These are phyloP conservation scores for Lepetodrilus schrolli DNA, from an alignment of 2,888 invertebrate genomes.

Conservation along the genomic window DNA sequence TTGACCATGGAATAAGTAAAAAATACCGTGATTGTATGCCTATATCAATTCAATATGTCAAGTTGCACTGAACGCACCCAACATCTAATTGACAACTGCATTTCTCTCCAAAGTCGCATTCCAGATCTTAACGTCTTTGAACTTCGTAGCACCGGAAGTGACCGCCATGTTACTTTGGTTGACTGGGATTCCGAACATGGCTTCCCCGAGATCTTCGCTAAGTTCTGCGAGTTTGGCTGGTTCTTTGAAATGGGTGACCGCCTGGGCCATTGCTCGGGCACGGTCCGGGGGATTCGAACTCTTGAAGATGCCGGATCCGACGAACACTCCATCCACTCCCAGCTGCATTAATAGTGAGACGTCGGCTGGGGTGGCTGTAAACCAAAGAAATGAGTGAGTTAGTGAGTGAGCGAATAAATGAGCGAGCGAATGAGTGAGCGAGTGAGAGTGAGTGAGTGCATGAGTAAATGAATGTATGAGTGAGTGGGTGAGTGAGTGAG, in stretches of 20 bases:
- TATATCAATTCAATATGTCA: too few relatives aligned
- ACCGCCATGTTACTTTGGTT: neutral
- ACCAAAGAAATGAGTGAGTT: too few relatives aligned
- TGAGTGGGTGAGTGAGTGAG: too few relatives aligned
- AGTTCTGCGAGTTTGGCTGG: slow-evolving; percentile 63
- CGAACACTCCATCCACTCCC: slow-evolving; percentile 73
- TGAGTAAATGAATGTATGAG: too few relatives aligned
- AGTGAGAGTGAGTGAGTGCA: too few relatives aligned
- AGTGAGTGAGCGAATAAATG: too few relatives aligned
- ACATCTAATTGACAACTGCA: too few relatives aligned
- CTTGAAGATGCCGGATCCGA: slow-evolving; percentile 73
- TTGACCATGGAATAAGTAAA: too few relatives aligned
- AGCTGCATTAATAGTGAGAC: slow-evolving; percentile 73
- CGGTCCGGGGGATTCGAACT: slow-evolving; percentile 64
- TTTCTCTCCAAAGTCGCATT: slow-evolving; percentile 31
- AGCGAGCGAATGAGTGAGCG: too few relatives aligned
- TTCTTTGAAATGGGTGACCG: slow-evolving; percentile 71
- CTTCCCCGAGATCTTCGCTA: slow-evolving; percentile 68
- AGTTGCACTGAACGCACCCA: too few relatives aligned
- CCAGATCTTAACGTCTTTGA: slow-evolving; percentile 30
- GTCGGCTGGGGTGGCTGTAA: slow-evolving; percentile 71
- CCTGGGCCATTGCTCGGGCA: slow-evolving; percentile 71
- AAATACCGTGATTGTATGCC: too few relatives aligned
- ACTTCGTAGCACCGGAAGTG: neutral
- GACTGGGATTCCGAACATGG: slow-evolving; percentile 64